phyloP scores from a whole-genome alignment of 2,888 invertebrate genomes.

The Drosophila paucipuncta region DNA sequence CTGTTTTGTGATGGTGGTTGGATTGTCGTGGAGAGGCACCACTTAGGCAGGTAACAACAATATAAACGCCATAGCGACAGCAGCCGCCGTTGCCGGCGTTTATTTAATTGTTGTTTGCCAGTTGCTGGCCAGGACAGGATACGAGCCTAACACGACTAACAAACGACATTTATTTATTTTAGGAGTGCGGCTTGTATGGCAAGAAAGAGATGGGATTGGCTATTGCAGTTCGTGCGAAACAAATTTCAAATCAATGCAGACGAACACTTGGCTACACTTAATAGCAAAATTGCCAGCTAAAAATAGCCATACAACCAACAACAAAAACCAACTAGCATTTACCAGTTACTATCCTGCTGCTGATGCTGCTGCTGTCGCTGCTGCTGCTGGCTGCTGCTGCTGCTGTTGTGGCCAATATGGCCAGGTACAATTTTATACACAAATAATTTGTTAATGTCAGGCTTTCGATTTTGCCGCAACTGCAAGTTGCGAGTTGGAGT shows the following conservation, averaged over 20 bases:
- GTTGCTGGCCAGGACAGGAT: constrained; percentile 56
- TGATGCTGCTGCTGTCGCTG: not conserved
- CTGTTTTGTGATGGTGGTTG: constrained; percentile 25
- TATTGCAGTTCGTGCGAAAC: constrained; percentile 69
- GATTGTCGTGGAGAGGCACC: constrained; percentile 10
- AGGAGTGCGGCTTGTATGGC: constrained; percentile 33
- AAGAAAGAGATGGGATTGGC: not conserved
- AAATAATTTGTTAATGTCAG: constrained; percentile 73
- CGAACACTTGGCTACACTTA: constrained; percentile 32
- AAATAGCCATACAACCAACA: constrained; percentile 48
- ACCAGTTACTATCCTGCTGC: constrained; percentile 38
- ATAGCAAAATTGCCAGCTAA: constrained; percentile 57
- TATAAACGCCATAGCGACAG: not conserved
- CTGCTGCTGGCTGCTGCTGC: not conserved
- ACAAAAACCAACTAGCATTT: constrained; percentile 42
- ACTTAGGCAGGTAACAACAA: constrained; percentile 6
- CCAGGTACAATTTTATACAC: constrained; percentile 62
- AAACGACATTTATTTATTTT: constrained; percentile 69
- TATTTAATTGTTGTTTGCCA: constrained; percentile 62
- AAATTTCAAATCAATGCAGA: constrained; percentile 70
- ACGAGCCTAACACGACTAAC: constrained; percentile 57
- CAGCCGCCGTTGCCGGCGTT: constrained; percentile 32
- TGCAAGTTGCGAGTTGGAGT: constrained; percentile 13
- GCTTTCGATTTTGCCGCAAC: constrained; percentile 51
- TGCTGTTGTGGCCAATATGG: constrained; percentile 26